Conservation (phyloP, 2,888 invertebrate species). For the Hemicrepidius hirtus region DNA sequence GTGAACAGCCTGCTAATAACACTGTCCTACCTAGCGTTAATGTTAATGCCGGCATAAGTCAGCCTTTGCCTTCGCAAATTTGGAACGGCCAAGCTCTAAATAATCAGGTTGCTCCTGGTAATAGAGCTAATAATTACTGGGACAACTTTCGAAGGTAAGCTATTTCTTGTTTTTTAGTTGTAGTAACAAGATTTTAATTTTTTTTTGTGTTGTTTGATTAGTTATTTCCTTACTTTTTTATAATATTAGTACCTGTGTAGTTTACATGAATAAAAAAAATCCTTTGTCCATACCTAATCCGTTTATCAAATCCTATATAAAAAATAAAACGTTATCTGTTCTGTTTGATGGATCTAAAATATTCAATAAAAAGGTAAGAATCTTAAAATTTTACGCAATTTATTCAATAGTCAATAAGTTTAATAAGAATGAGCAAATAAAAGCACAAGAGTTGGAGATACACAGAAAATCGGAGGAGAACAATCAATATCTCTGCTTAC, state of each 20-base stretch:
- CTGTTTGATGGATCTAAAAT: neutral
- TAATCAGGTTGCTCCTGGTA: slow-evolving; percentile 93
- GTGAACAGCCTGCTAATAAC: slow-evolving; percentile 63
- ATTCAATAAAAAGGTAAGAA: no score
- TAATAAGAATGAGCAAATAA: neutral
- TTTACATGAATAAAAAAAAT: neutral
- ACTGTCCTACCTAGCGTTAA: slow-evolving; percentile 63
- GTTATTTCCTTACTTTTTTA: neutral
- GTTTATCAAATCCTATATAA: neutral
- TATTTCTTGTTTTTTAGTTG: slow-evolving; percentile 14
- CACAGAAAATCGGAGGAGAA: no score
- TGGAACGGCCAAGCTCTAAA: slow-evolving; percentile 79
- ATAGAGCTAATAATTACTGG: slow-evolving; percentile 95
- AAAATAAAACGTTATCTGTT: no score
- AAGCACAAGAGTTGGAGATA: no score
- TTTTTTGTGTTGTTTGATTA: slow-evolving; percentile 44
- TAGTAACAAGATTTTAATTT: neutral
- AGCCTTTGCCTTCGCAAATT: slow-evolving; percentile 64
- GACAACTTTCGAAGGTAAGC: slow-evolving; percentile 93
- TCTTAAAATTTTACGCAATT: no score
- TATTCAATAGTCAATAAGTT: neutral
- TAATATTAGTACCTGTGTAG: no score
- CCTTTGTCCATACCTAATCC: neutral
- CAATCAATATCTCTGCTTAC: no score
- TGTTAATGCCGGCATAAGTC: slow-evolving; percentile 67